Conservation (phyloP, 2,888 invertebrate genomes). For the Melolontha melolontha region DNA sequence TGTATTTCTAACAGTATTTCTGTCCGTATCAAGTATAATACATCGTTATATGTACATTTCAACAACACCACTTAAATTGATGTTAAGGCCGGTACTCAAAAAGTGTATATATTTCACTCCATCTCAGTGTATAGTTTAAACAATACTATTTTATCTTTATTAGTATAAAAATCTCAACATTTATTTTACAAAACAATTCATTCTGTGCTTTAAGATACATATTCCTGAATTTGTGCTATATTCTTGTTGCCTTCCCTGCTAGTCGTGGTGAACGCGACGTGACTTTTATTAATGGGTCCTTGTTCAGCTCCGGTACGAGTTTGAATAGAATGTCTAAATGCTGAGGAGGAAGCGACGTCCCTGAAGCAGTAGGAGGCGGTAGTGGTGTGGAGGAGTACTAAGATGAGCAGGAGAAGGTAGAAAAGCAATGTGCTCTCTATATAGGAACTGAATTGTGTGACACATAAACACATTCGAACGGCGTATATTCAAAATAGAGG, state of each 20-base stretch:
- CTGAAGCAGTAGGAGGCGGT: constrained; percentile 18
- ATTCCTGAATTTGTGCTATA: constrained; percentile 2
- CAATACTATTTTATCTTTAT: too few relatives aligned
- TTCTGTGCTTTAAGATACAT: too few relatives aligned
- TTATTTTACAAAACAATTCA: too few relatives aligned
- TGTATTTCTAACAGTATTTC: too few relatives aligned
- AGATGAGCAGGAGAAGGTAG: constrained; percentile 8
- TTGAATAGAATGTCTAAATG: constrained; percentile 41
- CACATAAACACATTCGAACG: constrained; percentile 34
- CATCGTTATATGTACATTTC: too few relatives aligned
- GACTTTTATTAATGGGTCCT: constrained; percentile 43
- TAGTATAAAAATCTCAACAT: too few relatives aligned
- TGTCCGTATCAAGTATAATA: too few relatives aligned
- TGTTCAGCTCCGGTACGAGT: constrained; percentile 40
- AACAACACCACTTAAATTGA: too few relatives aligned
- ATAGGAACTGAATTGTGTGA: constrained; percentile 20
- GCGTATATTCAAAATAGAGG: constrained; percentile 16
- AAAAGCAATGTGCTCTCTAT: background rate
- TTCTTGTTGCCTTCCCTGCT: constrained; percentile 13
- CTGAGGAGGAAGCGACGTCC: constrained; percentile 36
- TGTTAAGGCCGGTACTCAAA: too few relatives aligned
- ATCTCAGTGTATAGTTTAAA: too few relatives aligned
- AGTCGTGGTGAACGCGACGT: constrained; percentile 31
- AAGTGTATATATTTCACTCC: too few relatives aligned
- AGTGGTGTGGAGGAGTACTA: constrained; percentile 2